Evolutionary conservation across 2,113 vertebrate species (phyloP).

Genomic region (Bombycilla garrulus): DNA sequence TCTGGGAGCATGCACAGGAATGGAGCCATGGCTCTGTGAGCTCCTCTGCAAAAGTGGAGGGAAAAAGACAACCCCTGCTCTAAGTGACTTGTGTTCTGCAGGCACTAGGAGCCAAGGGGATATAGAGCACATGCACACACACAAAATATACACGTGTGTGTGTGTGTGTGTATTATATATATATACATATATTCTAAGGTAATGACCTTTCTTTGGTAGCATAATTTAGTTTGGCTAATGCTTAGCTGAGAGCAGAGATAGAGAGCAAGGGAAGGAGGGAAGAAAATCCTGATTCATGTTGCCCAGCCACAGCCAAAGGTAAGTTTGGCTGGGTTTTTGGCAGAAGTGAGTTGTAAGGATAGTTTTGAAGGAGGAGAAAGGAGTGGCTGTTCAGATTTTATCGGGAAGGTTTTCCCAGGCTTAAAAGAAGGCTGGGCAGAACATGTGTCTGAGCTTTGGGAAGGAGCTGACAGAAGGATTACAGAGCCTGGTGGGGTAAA

Average conservation of each 20-base stretch:
- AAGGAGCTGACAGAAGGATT: neutral
- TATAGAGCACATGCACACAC: neutral
- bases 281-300: neutral
- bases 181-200: too few relatives aligned
- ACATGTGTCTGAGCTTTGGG: neutral
- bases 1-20: neutral
- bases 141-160: too few relatives aligned
- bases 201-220: neutral
- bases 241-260: neutral
- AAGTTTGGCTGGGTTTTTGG: neutral
- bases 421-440: neutral
- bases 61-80: neutral
- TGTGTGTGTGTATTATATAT: too few relatives aligned
- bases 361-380: slow-evolving; percentile 9
- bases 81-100: neutral
- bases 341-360: neutral
- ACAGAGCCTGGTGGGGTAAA: neutral
- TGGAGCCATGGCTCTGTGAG: neutral
- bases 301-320: neutral
- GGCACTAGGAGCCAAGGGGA: neutral
- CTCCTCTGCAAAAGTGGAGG: neutral
- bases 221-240: neutral
- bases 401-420: slow-evolving; percentile 36
- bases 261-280: neutral
- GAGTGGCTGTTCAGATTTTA: slow-evolving; percentile 44